Evolutionary conservation across 2,113 vertebrate species (phyloP).

Genomic region (Lipophrys pholis): DNA sequence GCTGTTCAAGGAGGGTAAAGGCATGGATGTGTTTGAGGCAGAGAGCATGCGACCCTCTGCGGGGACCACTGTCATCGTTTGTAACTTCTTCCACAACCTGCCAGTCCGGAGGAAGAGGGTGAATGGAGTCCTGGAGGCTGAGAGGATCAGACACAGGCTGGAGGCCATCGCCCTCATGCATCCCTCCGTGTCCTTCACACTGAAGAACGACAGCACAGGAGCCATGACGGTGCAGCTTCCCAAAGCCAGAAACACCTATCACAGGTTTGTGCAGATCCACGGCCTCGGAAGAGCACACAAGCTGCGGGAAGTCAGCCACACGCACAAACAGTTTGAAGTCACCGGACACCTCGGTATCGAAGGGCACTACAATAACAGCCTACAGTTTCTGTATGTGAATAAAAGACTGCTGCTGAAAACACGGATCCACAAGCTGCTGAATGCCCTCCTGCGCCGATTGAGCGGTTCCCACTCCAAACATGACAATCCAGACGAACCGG

Average conservation of each 20-base stretch:
- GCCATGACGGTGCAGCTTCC: constrained; percentile 91
- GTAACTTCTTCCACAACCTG: constrained; percentile 92
- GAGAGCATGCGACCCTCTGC: constrained; percentile 86
- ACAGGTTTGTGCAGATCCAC: constrained; percentile 95
- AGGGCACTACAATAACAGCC: constrained; percentile 93
- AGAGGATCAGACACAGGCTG: constrained; percentile 89
- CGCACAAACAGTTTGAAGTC: constrained; percentile 85
- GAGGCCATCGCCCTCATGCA: constrained; percentile 93
- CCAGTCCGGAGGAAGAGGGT: constrained; percentile 92
- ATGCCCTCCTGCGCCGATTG: constrained; percentile 88
- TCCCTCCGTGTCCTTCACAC: constrained; percentile 91
- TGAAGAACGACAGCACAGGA: constrained; percentile 90
- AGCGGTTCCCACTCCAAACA: constrained; percentile 84
- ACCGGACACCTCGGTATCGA: constrained; percentile 89
- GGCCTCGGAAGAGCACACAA: constrained; percentile 87
- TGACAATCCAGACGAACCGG: constrained; percentile 64
- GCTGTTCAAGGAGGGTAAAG: constrained; percentile 88
- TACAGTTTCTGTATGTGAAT: constrained; percentile 95
- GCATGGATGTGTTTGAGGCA: constrained; percentile 84
- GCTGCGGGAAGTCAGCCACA: constrained; percentile 86
- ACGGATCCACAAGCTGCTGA: constrained; percentile 92
- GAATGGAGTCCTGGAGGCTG: constrained; percentile 88
- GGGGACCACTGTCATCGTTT: constrained; percentile 90
- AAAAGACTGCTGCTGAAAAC: constrained; percentile 92
- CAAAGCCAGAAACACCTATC: constrained; percentile 87